phyloP scores from a whole-genome alignment of 1,140 invertebrate genomes.

The Druon quercuslanigerum region DNA sequence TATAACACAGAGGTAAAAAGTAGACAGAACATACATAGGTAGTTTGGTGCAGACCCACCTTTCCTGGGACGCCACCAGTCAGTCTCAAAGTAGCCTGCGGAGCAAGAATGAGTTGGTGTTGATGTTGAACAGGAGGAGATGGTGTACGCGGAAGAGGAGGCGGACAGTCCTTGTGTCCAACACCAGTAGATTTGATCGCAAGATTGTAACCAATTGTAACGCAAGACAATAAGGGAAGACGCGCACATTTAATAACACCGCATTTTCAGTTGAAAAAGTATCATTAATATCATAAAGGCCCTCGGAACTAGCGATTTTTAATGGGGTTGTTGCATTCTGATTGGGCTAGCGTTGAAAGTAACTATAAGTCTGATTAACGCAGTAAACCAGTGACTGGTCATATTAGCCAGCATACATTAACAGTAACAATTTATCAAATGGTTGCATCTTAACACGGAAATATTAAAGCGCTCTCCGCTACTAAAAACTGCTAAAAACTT shows the following conservation, averaged over 20 bases:
- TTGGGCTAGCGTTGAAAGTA: too few species aligned
- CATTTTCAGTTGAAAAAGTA: constrained; percentile 67
- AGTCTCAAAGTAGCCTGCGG: constrained; percentile 92
- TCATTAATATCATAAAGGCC: too few species aligned
- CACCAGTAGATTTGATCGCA: constrained; percentile 69
- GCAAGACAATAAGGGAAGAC: constrained; percentile 65
- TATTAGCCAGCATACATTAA: too few species aligned
- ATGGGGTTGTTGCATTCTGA: too few species aligned
- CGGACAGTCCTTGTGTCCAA: constrained; percentile 87
- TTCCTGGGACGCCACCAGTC: constrained; percentile 96
- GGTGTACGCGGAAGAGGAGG: constrained; percentile 91
- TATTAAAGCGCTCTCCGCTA: too few species aligned
- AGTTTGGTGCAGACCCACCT: constrained; percentile 84
- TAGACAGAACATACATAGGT: constrained; percentile 75
- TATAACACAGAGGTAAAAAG: constrained; percentile 60
- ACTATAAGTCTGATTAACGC: too few species aligned
- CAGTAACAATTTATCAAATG: too few species aligned
- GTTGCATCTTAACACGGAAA: too few species aligned
- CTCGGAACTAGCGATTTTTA: too few species aligned
- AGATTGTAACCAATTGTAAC: constrained; percentile 52
- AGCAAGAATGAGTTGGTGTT: constrained; percentile 77
- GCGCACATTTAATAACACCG: constrained; percentile 70
- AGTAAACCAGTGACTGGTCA: too few species aligned
- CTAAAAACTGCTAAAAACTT: too few species aligned
- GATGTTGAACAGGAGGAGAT: constrained; percentile 75